Evolutionary conservation across 2,888 invertebrate genomes (phyloP), one percentile per base, ranked within the genome.

Genomic region (Chrysolina haemoptera): DNA sequence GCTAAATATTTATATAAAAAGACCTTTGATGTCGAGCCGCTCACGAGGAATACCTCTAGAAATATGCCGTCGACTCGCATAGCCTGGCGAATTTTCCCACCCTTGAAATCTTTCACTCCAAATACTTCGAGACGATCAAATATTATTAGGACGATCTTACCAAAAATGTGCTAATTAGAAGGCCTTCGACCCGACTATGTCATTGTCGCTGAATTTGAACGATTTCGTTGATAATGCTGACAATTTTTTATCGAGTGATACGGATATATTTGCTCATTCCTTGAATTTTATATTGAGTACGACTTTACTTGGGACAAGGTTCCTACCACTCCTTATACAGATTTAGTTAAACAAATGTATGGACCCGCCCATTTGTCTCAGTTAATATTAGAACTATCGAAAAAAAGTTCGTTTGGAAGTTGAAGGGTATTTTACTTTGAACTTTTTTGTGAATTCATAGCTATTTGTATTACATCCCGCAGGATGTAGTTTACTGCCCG

Each of bases 1-100:
- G 81, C 81, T 76, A 81, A 81, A 82, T 78, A 80, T 81, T 81
- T 80, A 77, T 79, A 80, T 76, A 78, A 81, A 81, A 82, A 82
- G 75, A 79, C 78, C 73, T 82, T 82, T 82, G 81, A 82, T 78
- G 72, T 77, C 68, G 62, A 16, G 80, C 80, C 80, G 80, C 70
- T 62, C 67, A 74, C 69, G 16, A 59, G 48, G 68, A 64, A 76
- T 76, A 70, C 78, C 76, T 73, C 59, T 48, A 68, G 75, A 78
- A 79, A 81, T 79, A 81, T 81, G 80, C 79, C 66, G 79, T 71
- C 76, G 73, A 74, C 68, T 68, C 69, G 75, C 75, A 77, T 76
- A 76, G 72, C 74, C 73, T 68, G 72, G 70, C 72, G 68, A 76
- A 76, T 78, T 78, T 81, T 82, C 82, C 82, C 82, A 82, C 82